Percentiles rank a stretch among this genome's conserved stretches.
Evolutionary conservation across 2,797 vertebrate species (phyloP).

Genomic region (Macropus fuliginosus): DNA sequence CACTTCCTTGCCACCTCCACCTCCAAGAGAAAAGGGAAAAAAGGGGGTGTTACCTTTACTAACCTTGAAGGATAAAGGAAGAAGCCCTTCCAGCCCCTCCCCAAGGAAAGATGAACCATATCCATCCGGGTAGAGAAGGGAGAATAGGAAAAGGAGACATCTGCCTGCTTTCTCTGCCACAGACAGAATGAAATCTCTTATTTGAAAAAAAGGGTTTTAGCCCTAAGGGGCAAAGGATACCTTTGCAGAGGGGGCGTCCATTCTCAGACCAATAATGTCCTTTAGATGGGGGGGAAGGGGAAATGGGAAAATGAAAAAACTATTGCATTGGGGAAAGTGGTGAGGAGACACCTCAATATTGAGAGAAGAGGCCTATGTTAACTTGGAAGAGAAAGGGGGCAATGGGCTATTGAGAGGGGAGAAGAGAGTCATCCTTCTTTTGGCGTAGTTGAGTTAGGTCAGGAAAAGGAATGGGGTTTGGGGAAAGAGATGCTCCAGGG

Average conservation of each 20-base stretch:
- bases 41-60: background rate
- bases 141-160: background rate
- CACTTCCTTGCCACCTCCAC: background rate
- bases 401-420: background rate
- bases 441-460: background rate
- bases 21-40: background rate
- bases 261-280: background rate
- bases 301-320: background rate
- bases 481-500: background rate
- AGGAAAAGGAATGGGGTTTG: background rate
- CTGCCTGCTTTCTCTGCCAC: background rate
- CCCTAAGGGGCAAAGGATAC: background rate
- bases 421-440: background rate
- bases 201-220: background rate
- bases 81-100: background rate
- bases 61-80: background rate
- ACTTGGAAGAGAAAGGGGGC: background rate
- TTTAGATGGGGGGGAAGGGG: background rate
- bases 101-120: background rate
- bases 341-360: background rate
- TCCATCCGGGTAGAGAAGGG: background rate
- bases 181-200: background rate
- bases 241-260: background rate
- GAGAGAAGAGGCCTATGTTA: background rate
- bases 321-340: background rate